Percentiles rank a stretch among this genome's conserved stretches.
Conservation (phyloP, 2,113 vertebrate genomes). For the Illadopsis cleaveri region DNA sequence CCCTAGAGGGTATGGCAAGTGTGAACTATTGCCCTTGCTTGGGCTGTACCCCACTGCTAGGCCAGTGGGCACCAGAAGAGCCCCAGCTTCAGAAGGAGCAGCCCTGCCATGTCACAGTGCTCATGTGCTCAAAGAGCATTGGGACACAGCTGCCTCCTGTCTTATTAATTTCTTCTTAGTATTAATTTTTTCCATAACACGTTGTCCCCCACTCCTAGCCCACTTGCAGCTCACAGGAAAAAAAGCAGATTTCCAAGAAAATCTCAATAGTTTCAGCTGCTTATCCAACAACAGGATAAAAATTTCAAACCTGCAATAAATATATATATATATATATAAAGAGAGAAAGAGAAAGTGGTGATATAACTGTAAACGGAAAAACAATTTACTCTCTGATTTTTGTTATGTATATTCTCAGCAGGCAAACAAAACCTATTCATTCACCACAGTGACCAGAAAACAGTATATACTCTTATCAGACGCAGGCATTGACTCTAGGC, state of each 20-base stretch:
- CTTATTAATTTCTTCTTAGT: neutral
- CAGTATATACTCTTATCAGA: neutral
- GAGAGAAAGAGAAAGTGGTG: neutral
- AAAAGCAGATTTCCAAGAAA: neutral
- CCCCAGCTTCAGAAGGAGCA: neutral
- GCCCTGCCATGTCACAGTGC: fast-evolving
- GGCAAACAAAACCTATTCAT: neutral
- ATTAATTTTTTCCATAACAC: neutral
- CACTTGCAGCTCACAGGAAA: fast-evolving
- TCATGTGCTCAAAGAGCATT: fast-evolving
- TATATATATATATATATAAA: too few relatives aligned
- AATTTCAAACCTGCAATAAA: neutral
- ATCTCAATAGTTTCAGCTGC: neutral
- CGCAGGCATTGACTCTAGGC: neutral
- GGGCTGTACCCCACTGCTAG: fast-evolving
- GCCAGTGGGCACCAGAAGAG: neutral
- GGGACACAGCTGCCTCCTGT: fast-evolving
- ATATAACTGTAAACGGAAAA: conserved; percentile 26
- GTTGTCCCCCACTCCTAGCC: neutral
- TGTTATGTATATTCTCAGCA: conserved; percentile 20
- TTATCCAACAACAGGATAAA: neutral
- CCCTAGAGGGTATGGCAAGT: neutral
- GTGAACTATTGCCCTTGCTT: neutral
- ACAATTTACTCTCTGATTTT: neutral
- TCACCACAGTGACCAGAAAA: neutral